Conservation (phyloP, 2,888 invertebrate species). For the Pristionchus arcanus region DNA sequence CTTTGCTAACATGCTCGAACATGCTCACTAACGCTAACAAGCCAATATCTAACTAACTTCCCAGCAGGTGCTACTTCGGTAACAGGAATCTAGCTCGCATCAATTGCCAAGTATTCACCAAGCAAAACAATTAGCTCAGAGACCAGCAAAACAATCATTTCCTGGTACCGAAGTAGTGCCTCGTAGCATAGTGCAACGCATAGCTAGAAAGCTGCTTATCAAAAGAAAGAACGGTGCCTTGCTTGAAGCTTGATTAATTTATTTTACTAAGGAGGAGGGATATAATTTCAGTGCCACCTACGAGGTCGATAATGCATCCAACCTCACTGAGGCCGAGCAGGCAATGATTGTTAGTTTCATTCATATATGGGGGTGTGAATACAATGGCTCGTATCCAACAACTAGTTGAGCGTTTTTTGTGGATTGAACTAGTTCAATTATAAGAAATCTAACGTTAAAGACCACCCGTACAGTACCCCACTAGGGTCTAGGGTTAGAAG, state of each 20-base stretch:
- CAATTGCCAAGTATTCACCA: no score
- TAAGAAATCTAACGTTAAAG: no score
- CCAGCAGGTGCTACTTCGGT: neutral
- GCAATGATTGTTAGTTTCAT: constrained; percentile 54
- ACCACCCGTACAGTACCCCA: neutral
- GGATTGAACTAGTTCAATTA: no score
- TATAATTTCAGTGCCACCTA: constrained; percentile 18
- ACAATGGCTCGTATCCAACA: no score
- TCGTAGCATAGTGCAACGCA: neutral
- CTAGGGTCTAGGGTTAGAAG: neutral
- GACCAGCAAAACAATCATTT: neutral
- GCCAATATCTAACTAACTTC: neutral
- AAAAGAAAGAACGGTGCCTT: neutral
- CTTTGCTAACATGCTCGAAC: constrained; percentile 16
- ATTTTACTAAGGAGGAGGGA: neutral
- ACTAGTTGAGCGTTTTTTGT: no score
- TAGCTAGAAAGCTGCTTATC: constrained; percentile 14
- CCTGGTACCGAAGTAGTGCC: neutral
- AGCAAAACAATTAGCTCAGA: neutral
- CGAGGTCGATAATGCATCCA: constrained; percentile 26
- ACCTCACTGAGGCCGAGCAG: constrained; percentile 55
- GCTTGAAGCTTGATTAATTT: neutral
- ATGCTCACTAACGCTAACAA: neutral
- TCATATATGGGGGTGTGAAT: no score
- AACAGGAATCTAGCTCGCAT: neutral